Evolutionary conservation across 2,113 vertebrate species (phyloP), one percentile per base, ranked within the genome.

Genomic region (Bagarius yarrelli): DNA sequence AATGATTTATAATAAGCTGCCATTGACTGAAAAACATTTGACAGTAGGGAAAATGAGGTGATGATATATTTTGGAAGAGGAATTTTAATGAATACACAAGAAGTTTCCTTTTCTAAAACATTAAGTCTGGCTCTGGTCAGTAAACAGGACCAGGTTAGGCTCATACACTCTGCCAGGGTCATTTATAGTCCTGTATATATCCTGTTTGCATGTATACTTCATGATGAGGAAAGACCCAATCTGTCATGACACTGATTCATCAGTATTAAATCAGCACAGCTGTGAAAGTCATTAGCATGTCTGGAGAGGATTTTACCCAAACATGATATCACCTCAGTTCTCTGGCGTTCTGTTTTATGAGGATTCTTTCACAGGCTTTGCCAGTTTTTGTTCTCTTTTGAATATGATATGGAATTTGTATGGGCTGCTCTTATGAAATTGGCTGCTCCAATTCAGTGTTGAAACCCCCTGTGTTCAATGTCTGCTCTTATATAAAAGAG

Each of bases 241-340:
- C 66, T 76, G 67, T 78, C 79, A 84, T 76, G 52, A 18, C 16
- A 21, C 18, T 60, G 66, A 50, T n/a, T 55, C 67, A 66, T 86
- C 79, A 40, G 50, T 82, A 53, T 81, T 80, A 82, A 86, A 73
- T 84, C 83, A 69, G 73, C 60, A 78, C 77, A 69, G 77, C 73
- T 82, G 83, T 82, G 34, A 79, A 81, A 84, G 34, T 69, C 66
- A 82, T 86, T 82, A 82, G 60, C 66, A 53, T 67, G 72, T 80
- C 74, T 78, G 23, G 44, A 64, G 72, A 82, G 61, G 73, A 78
- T 82, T 86, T 67, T 83, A 80, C 80, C 83, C 52, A 82, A 82
- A 63, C 52, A 79, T 70, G 71, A 84, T 57, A 82, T 82, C 47
- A 75, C 73, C 77, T 30, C 66, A 80, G 53, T 52, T 56, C 53